These are phyloP conservation scores for Mylabris sibirica DNA, from an alignment of 2,888 invertebrate genomes.

Conservation along the genomic window DNA sequence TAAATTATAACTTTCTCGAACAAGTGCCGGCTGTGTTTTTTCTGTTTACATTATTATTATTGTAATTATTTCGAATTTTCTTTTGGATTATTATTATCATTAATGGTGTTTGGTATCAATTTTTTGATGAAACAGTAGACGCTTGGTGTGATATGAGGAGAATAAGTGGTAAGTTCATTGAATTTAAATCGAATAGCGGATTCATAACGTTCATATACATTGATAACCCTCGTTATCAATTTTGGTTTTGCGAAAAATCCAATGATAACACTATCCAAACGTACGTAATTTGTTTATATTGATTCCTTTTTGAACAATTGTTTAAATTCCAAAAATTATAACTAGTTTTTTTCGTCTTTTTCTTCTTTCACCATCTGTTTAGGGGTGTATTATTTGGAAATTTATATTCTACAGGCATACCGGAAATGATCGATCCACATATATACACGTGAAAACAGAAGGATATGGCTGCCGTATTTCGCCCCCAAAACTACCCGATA, in stretches of 20 bases:
- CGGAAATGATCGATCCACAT: constrained; percentile 27
- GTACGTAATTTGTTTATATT: background rate
- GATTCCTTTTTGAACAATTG: background rate
- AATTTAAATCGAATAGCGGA: constrained; percentile 2
- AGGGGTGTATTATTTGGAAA: constrained; percentile 13
- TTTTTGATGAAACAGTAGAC: constrained; percentile 18
- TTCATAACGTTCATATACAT: background rate
- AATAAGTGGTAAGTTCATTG: constrained; percentile 32
- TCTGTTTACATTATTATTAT: background rate
- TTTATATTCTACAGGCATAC: constrained; percentile 22
- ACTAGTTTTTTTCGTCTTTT: background rate
- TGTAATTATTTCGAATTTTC: background rate
- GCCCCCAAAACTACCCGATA: background rate
- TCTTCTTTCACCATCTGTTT: background rate
- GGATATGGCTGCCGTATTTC: constrained; percentile 18
- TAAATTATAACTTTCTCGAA: background rate
- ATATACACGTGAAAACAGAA: constrained; percentile 20
- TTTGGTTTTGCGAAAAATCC: background rate
- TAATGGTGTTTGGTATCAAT: constrained; percentile 13
- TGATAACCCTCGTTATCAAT: background rate
- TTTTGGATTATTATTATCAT: background rate
- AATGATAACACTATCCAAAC: background rate
- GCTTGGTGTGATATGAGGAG: constrained; percentile 29
- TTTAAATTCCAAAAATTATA: background rate
- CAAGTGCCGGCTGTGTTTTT: background rate